Percentiles rank a stretch among this genome's conserved stretches.
phyloP scores from a whole-genome alignment of 2,113 vertebrate species.

The Spermophilus dauricus region DNA sequence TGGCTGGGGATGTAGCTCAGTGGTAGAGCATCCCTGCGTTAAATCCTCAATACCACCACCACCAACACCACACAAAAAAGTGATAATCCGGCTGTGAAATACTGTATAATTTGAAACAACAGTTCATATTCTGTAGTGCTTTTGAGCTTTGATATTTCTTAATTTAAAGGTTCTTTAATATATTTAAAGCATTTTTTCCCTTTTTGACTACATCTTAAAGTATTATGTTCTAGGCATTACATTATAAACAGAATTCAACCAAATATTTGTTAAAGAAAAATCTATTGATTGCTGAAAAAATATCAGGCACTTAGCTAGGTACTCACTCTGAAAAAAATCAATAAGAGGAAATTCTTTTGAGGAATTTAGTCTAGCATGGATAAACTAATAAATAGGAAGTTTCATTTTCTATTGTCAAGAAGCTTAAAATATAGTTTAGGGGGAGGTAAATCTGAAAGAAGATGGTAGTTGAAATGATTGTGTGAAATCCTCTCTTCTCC shows the following conservation, averaged over 20 bases:
- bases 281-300: conserved; percentile 18
- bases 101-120: conserved; percentile 12
- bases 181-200: conserved; percentile 57
- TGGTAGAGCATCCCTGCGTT: too few relatives aligned
- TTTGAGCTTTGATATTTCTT: conserved; percentile 46
- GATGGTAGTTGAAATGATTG: conserved; percentile 37
- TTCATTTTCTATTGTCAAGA: conserved; percentile 9
- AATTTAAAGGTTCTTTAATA: conserved; percentile 59
- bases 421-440: background rate
- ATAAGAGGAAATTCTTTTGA: conserved; percentile 8
- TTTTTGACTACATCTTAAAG: background rate
- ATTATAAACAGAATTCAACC: conserved; percentile 48
- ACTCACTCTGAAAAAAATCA: conserved; percentile 29
- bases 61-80: too few relatives aligned
- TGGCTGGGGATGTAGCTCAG: too few relatives aligned
- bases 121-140: background rate
- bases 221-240: conserved; percentile 26
- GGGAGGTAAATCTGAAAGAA: conserved; percentile 34
- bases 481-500: background rate
- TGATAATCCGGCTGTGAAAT: background rate
- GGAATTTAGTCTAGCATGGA: conserved; percentile 18
- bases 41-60: too few relatives aligned
- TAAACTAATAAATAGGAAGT: conserved; percentile 41
- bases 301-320: background rate
- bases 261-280: conserved; percentile 51